Evolutionary conservation across 2,113 vertebrate genomes (phyloP).

Genomic region (Nibea albiflora): DNA sequence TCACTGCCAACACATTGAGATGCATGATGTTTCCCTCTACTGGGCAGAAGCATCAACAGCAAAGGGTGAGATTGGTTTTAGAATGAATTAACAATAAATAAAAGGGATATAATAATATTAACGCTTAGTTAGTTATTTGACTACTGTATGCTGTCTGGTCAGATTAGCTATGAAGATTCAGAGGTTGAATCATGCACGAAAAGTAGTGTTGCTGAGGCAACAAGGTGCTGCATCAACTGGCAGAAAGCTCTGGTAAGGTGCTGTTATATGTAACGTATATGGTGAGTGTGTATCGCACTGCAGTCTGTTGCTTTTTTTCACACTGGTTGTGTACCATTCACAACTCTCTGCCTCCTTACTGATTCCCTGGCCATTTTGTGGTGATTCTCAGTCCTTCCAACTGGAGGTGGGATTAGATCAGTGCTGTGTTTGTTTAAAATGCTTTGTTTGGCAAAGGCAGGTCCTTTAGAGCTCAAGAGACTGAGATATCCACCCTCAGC

Average conservation of each 20-base stretch:
- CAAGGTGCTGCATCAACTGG: not conserved
- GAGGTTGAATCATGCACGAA: slow-evolving; percentile 4
- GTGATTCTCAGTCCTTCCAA: slow-evolving; percentile 47
- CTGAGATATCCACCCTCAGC: not conserved
- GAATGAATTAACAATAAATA: not conserved
- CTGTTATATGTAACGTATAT: not conserved
- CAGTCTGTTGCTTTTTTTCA: slow-evolving; percentile 34
- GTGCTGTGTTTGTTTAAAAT: slow-evolving; percentile 33
- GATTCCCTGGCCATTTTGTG: slow-evolving; percentile 60
- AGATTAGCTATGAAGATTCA: slow-evolving; percentile 1
- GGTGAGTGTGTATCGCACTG: not conserved
- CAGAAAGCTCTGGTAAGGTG: slow-evolving; percentile 3
- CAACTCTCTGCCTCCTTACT: slow-evolving; percentile 24
- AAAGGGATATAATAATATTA: slow-evolving; percentile 8
- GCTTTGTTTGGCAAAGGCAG: slow-evolving; percentile 21
- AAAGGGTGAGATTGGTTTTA: slow-evolving; percentile 6
- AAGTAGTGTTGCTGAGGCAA: not conserved
- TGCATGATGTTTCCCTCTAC: slow-evolving; percentile 4
- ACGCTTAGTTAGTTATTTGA: not conserved
- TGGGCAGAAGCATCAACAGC: slow-evolving; percentile 2
- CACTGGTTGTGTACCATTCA: slow-evolving; percentile 8
- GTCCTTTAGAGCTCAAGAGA: slow-evolving; percentile 23
- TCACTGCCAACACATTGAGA: slow-evolving; percentile 20
- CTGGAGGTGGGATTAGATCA: slow-evolving; percentile 60
- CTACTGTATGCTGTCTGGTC: not conserved